These are phyloP conservation scores for Argya squamiceps DNA, from an alignment of 2,797 vertebrate species.

Conservation along the genomic window DNA sequence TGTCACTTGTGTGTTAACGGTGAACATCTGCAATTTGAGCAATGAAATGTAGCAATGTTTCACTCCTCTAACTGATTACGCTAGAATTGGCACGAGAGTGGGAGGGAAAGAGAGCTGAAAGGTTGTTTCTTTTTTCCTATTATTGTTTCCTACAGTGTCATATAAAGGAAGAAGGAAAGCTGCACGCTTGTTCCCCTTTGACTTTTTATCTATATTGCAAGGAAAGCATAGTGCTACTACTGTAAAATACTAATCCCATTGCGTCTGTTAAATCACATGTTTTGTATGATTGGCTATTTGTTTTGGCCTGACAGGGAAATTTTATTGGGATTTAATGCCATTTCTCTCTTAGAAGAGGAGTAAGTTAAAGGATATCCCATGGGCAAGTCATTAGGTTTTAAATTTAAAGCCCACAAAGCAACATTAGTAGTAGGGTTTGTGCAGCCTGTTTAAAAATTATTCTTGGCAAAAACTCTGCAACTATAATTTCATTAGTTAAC, in stretches of 20 bases:
- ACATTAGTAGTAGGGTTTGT: background rate
- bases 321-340: constrained; percentile 32
- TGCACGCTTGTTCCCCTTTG: constrained; percentile 19
- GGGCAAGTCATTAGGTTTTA: constrained; percentile 8
- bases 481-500: constrained; percentile 28
- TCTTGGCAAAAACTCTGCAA: constrained; percentile 9
- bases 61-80: constrained; percentile 35
- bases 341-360: constrained; percentile 39
- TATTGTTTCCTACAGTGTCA: constrained; percentile 27
- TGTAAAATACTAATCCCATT: constrained; percentile 49
- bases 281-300: constrained; percentile 40
- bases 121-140: background rate
- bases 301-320: constrained; percentile 31
- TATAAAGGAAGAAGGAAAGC: constrained; percentile 48
- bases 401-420: constrained; percentile 26
- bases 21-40: constrained; percentile 46
- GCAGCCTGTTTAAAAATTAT: constrained; percentile 37
- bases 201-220: constrained; percentile 34
- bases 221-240: constrained; percentile 18
- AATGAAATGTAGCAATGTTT: constrained; percentile 55
- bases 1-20: constrained; percentile 1
- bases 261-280: constrained; percentile 39
- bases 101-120: constrained; percentile 47
- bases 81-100: constrained; percentile 55
- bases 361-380: constrained; percentile 32